Evolutionary conservation across 2,888 invertebrate species (phyloP).

Genomic region (Thalpophila matura): DNA sequence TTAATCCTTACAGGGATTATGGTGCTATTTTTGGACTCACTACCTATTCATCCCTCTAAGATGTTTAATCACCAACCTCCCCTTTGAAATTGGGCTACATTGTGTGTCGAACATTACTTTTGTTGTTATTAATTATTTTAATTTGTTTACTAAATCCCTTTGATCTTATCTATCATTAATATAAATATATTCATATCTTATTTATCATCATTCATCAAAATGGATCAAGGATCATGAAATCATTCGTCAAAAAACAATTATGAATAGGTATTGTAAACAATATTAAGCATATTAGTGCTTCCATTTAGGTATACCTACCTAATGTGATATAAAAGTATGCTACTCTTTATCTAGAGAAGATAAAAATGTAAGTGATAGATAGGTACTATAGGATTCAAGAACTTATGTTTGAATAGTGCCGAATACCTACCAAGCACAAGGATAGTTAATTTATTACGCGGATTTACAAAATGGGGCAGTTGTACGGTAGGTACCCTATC

Average conservation of each 20-base stretch:
- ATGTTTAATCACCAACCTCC: constrained; percentile 32
- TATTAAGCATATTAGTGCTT: too few relatives aligned
- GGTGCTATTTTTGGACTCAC: constrained; percentile 37
- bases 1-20: constrained; percentile 30
- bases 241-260: too few relatives aligned
- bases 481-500: constrained; percentile 22
- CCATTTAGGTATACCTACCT: too few relatives aligned
- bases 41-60: constrained; percentile 18
- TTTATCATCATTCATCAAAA: too few relatives aligned
- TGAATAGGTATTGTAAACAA: too few relatives aligned
- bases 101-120: constrained; percentile 27
- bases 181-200: too few relatives aligned
- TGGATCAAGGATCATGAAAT: too few relatives aligned
- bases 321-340: too few relatives aligned
- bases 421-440: constrained; percentile 11
- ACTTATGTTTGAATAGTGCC: constrained; percentile 23
- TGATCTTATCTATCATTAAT: too few relatives aligned
- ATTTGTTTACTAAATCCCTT: too few relatives aligned
- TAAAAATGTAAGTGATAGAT: too few relatives aligned
- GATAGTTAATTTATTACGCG: constrained; percentile 36
- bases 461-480: constrained; percentile 45
- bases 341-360: too few relatives aligned
- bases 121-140: constrained; percentile 35
- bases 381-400: constrained; percentile 4
- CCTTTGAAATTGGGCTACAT: constrained; percentile 17